A percentile compares a stretch with the other conserved stretches of the same genome.
Conservation (phyloP, 1,140 invertebrate genomes). For the Tachypleus tridentatus region DNA sequence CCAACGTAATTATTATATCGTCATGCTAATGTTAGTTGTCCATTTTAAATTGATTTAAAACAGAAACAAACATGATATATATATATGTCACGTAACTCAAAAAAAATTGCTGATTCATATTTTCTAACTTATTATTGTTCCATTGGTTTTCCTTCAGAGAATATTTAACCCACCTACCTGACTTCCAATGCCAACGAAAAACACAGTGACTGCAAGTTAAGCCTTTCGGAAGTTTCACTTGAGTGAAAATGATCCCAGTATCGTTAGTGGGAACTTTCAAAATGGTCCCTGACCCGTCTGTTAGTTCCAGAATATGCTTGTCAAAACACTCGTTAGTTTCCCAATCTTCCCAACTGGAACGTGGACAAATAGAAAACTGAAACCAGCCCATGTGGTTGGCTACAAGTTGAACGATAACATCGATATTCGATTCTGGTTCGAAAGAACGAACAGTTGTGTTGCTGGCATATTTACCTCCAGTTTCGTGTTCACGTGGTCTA, state of each 20-base stretch:
- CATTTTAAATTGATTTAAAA: no score
- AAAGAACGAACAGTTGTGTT: conserved; percentile 70
- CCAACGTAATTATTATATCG: no score
- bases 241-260: conserved; percentile 18
- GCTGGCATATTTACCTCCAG: conserved; percentile 65
- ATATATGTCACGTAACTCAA: not conserved
- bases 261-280: conserved; percentile 15
- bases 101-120: not conserved
- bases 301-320: conserved; percentile 28
- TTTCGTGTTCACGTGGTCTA: conserved; percentile 67
- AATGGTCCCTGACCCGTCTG: conserved; percentile 23
- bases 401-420: conserved; percentile 25
- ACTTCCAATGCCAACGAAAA: conserved; percentile 32
- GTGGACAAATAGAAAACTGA: conserved; percentile 68
- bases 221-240: conserved; percentile 26
- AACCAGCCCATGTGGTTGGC: conserved; percentile 46
- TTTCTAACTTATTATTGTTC: not conserved
- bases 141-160: not conserved
- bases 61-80: not conserved
- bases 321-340: conserved; percentile 34
- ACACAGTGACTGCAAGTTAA: conserved; percentile 30
- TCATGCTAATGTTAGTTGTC: no score
- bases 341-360: conserved; percentile 54
- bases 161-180: conserved; percentile 27
- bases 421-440: conserved; percentile 57